phyloP scores from a whole-genome alignment of 2,888 invertebrate species.

The Alitta virens region DNA sequence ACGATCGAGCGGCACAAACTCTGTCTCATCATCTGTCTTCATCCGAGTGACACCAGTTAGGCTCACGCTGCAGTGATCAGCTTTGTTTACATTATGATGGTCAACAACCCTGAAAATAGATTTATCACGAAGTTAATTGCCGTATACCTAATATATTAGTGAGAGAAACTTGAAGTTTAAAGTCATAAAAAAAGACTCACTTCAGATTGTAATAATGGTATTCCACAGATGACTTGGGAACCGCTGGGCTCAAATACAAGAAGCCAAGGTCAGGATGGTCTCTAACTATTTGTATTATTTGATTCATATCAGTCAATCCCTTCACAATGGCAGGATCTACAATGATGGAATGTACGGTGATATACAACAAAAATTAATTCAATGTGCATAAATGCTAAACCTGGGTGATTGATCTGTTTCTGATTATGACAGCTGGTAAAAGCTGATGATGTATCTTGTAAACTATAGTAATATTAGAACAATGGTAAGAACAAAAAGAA shows the following conservation, averaged over 20 bases:
- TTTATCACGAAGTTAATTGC: neutral
- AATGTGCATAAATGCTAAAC: too few relatives aligned
- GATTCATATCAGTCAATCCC: slow-evolving; percentile 44
- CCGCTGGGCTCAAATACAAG: slow-evolving; percentile 68
- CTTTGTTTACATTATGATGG: slow-evolving; percentile 69
- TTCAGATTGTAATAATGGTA: slow-evolving; percentile 58
- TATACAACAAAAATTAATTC: too few relatives aligned
- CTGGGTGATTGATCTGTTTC: too few relatives aligned
- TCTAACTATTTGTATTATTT: slow-evolving; percentile 46
- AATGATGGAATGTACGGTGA: too few relatives aligned
- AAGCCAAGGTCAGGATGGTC: slow-evolving; percentile 59
- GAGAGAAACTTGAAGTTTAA: neutral
- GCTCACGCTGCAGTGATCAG: slow-evolving; percentile 79
- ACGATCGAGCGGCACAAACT: slow-evolving; percentile 72
- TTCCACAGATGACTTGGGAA: slow-evolving; percentile 54
- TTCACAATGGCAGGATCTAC: slow-evolving; percentile 32
- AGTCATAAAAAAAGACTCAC: slow-evolving; percentile 35
- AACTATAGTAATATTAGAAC: too few relatives aligned
- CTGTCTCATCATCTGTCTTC: slow-evolving; percentile 65
- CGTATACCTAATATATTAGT: neutral
- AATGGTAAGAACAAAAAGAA: too few relatives aligned
- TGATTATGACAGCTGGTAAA: too few relatives aligned
- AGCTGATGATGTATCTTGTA: too few relatives aligned
- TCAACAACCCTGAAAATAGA: slow-evolving; percentile 67
- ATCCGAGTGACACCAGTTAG: slow-evolving; percentile 76